These are phyloP conservation scores for Alviniconcha strummeri DNA, from an alignment of 2,888 invertebrate genomes.

Conservation along the genomic window DNA sequence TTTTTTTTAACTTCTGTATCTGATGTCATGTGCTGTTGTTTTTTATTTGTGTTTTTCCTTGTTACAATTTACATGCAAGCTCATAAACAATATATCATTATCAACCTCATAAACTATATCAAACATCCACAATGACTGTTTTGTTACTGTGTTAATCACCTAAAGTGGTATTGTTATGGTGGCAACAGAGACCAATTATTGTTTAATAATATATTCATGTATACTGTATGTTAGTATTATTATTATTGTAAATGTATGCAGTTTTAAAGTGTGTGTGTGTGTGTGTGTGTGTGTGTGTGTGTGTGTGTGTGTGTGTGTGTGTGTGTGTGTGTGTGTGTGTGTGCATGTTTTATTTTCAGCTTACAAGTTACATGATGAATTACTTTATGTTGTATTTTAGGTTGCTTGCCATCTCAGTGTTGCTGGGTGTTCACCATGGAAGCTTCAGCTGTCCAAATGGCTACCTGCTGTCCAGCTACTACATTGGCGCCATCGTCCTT, in stretches of 20 bases:
- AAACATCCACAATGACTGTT: background rate
- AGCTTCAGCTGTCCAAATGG: conserved; percentile 83
- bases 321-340: conserved; percentile 2
- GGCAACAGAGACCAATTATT: too few species aligned
- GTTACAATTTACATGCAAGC: too few species aligned
- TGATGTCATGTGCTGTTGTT: too few species aligned
- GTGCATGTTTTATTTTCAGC: background rate
- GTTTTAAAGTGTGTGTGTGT: background rate
- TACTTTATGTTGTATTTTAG: conserved; percentile 73
- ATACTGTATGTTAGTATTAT: background rate
- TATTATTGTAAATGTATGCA: background rate
- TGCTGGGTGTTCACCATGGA: conserved; percentile 79
- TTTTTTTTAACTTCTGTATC: too few species aligned
- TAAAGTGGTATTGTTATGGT: too few species aligned
- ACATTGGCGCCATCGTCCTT: conserved; percentile 78
- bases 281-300: conserved; percentile 3
- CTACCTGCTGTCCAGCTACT: conserved; percentile 82
- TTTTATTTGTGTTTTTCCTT: too few species aligned
- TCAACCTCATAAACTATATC: too few species aligned
- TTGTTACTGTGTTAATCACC: background rate
- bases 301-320: conserved; percentile 3
- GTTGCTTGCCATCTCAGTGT: conserved; percentile 81
- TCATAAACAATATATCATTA: too few species aligned
- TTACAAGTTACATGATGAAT: too few species aligned
- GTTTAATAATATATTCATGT: too few species aligned